Evolutionary conservation across 1,140 invertebrate species (phyloP), one percentile per base, ranked within the genome.

Genomic region (Trichoplusia ni): DNA sequence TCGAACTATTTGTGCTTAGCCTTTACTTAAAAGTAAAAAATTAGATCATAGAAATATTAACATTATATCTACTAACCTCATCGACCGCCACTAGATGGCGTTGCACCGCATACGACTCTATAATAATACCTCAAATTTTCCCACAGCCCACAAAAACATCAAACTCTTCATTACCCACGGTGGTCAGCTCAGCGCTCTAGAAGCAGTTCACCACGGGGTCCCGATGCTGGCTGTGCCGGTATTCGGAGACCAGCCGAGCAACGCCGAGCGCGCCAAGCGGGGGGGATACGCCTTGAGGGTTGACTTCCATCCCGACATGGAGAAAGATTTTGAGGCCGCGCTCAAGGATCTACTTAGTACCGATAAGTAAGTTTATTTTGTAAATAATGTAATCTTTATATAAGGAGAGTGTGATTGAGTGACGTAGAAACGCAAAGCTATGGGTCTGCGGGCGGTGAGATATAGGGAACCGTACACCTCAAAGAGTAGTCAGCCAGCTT

Each of bases 131-230:
- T n/a, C 25, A 16, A 13, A 14, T 38, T 14, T 68, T 2, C 2
- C 9, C 0, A 0, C 72, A 80, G 79, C 73, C n/a, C 79, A 82
- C 31, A 67, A 68, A 4, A 80, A 82, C 46, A 31, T 76, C 0
- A 92, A 92, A 69, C 49, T 93, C 1, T 95, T 95, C 67, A 92
- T 95, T 8, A 93, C 92, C 2, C 93, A 94, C 69, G 93, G 94
- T 42, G 94, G 94, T 0, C 81, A 93, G 14, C 83, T 94, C n/a
- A 93, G 93, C 16, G 79, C 91, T 0, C 84, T 91, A 63, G 94
- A 95, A 77, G 91, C 92, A 0, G 69, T 94, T 4, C 89, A 92
- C 25, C 90, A 89, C 27, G 91, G 89, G 3, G 91, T 93, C 5
- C 93, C 94, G 0, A 84, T 94, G 19, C 77, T 95, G 47, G 92